Evolutionary conservation across 2,797 vertebrate genomes (phyloP), one percentile per base, ranked within the genome.

Genomic region (Malacoctenus gilli): DNA sequence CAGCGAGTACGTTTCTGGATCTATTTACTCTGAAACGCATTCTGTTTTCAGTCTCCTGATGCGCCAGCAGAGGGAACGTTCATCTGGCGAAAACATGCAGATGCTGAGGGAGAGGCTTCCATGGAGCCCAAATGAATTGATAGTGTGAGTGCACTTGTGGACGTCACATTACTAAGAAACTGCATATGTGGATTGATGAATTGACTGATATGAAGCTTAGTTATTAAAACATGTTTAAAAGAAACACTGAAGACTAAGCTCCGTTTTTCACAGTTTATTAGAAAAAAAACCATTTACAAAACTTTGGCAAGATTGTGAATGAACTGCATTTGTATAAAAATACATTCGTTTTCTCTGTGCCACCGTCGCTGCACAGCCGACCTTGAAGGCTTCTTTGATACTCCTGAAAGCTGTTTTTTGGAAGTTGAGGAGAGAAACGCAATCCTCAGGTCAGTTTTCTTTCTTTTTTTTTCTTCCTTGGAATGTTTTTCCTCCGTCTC

Each of bases 401-500:
- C 56, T 66, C 70, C 69, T 41, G 18, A 65, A 59, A 70, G 64
- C 73, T 60, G 63, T 10, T 62, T 72, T 83, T 83, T 77, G 83
- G 82, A 83, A 85, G 71, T 66, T 70, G 76, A 87, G 83, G 79
- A 84, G 56, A 76, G n/a, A 67, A 53, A 52, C 20, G 18, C 16
- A 31, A 66, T 77, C 82, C 80, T 75, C 66, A 0, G 61, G 74
- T 82, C 59, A 42, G 18, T 64, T 74, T 77, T 82, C 8, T 28
- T 28, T n/a, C n/a, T n/a, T n/a, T n/a, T n/a, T n/a, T n/a, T n/a
- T n/a, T n/a, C n/a, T n/a, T n/a, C n/a, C n/a, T 28, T 89, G 91
- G 92, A 93, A 92, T 93, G 91, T 86, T 84, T 64, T 72, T n/a
- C n/a, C n/a, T n/a, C 66, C 55, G 68, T 79, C 72, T 61, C 44